Evolutionary conservation across 2,113 vertebrate genomes (phyloP), one percentile per base, ranked within the genome.

Genomic region (Epinephelus fuscoguttatus): DNA sequence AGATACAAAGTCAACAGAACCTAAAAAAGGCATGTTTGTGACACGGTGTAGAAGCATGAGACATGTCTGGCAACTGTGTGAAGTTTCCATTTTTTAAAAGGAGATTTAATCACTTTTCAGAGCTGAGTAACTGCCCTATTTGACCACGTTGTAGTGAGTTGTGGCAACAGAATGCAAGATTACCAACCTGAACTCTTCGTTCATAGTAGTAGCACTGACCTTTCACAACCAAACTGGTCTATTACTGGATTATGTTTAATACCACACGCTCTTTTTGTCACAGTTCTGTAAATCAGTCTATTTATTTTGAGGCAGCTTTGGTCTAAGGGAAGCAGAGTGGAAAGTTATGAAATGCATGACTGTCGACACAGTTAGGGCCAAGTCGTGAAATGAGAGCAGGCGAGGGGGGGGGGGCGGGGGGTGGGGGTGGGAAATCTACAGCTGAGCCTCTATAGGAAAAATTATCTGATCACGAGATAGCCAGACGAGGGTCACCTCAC

Each of bases 301-400:
- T 63, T 64, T 85, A 3, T 56, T 57, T 33, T 57, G 47, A 23
- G 49, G 33, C 60, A 55, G 69, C 61, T 71, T 57, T 50, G 42
- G 45, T 60, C 64, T 6, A 15, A 0, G 15, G 52, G 59, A 86
- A 84, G 76, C 55, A 23, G 25, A 49, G 78, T 18, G 67, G 14
- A 63, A 23, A 50, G 25, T 68, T 81, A 42, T 78, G 84, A 89
- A 79, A 80, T 25, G 47, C 63, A 67, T 85, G 73, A 71, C 75
- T 52, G 40, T 25, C 62, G 37, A 73, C 40, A 13, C 10, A 52
- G 63, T 15, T 72, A 64, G 53, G 67, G 30, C 74, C 67, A 62
- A 55, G 57, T 53, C 70, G 71, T 60, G 89, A 80, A 84, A 89
- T 3, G 11, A 79, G 82, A 86, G 83, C 74, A 72, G 75, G 63